Evolutionary conservation across 2,113 vertebrate species (phyloP).

Genomic region (Acrocephalus kingi): DNA sequence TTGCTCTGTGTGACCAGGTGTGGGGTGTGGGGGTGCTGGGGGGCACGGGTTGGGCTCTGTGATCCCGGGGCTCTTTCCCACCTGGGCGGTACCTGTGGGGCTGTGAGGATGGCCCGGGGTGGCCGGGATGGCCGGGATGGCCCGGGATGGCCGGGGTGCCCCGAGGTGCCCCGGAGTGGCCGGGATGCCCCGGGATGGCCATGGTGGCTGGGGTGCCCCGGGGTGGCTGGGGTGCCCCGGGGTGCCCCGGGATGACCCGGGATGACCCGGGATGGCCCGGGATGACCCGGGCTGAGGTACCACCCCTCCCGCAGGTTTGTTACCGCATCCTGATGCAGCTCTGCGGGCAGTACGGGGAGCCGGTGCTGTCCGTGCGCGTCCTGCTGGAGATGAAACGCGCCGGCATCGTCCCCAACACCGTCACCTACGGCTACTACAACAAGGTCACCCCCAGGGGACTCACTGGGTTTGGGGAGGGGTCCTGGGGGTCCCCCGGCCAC

Average conservation of each 20-base stretch:
- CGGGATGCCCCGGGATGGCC: too few species aligned
- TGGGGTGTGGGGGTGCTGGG: too few species aligned
- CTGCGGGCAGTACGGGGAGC: constrained; percentile 93
- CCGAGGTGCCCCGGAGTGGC: too few species aligned
- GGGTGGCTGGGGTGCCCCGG: neutral
- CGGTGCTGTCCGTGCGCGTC: constrained; percentile 90
- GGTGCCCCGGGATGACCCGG: too few species aligned
- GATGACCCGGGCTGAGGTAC: rapidly evolving
- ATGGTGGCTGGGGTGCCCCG: too few species aligned
- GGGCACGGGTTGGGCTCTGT: rapidly evolving
- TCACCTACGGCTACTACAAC: constrained; percentile 95
- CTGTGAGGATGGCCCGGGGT: neutral
- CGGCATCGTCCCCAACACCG: constrained; percentile 91
- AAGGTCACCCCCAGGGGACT: constrained; percentile 73
- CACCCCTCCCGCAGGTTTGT: constrained; percentile 79
- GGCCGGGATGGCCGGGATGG: too few species aligned
- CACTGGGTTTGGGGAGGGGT: neutral
- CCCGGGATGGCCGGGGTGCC: too few species aligned
- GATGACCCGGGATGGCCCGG: too few species aligned
- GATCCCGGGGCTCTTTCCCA: neutral
- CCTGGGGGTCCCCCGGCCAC: rapidly evolving
- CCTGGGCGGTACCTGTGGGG: rapidly evolving
- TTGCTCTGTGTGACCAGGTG: too few species aligned
- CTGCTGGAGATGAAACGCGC: constrained; percentile 95
- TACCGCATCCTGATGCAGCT: constrained; percentile 97